Evolutionary conservation across 2,797 vertebrate species (phyloP).

Genomic region (Vultur gryphus): DNA sequence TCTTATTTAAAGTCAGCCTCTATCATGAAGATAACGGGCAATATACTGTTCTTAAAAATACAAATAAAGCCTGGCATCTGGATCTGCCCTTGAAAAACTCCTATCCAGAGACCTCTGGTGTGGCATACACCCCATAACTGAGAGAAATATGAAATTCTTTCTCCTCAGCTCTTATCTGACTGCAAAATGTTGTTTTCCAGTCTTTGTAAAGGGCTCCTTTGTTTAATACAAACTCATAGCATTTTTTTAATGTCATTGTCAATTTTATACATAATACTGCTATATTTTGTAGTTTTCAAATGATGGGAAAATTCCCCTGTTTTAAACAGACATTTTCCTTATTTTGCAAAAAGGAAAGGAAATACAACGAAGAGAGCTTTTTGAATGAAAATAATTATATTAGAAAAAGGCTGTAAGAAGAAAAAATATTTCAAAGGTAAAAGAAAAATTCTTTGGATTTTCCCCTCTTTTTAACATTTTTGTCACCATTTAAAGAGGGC

Average conservation of each 20-base stretch:
- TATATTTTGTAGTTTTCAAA: not conserved
- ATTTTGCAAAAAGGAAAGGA: not conserved
- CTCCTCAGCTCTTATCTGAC: not conserved
- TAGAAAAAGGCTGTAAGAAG: not conserved
- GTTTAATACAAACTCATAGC: not conserved
- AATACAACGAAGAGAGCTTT: not conserved
- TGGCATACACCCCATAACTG: not conserved
- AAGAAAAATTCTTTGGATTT: not conserved
- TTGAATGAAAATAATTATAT: not conserved
- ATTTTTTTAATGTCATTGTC: not conserved
- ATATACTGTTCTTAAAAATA: not conserved
- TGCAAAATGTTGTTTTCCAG: not conserved
- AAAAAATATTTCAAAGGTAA: not conserved
- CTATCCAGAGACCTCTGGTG: not conserved
- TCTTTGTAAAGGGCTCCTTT: not conserved
- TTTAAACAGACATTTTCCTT: not conserved
- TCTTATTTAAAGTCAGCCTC: not conserved
- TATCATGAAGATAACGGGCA: not conserved
- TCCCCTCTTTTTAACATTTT: not conserved
- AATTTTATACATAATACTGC: not conserved
- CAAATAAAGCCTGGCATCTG: not conserved
- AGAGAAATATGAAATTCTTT: not conserved
- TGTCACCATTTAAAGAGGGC: not conserved
- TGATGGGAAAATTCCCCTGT: not conserved
- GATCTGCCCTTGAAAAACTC: not conserved